phyloP scores from a whole-genome alignment of 2,888 invertebrate species.

The Arctia plantaginis region DNA sequence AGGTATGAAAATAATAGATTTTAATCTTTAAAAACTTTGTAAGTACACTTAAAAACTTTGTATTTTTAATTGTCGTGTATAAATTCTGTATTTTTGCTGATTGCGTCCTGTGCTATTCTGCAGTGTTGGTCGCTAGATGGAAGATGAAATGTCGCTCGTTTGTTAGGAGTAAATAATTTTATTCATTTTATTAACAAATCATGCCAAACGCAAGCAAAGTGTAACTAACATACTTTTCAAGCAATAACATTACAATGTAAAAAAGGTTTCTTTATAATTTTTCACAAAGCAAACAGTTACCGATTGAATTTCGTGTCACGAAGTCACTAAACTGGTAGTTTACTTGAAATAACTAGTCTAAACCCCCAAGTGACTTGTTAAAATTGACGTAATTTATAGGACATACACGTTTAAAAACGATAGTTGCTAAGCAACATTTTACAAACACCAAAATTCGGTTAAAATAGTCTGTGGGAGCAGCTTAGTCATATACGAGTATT shows the following conservation, averaged over 20 bases:
- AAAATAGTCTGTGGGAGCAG: neutral
- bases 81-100: no score
- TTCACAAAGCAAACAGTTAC: conserved; percentile 1
- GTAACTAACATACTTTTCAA: neutral
- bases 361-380: conserved; percentile 13
- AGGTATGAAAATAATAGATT: neutral
- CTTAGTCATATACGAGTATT: neutral
- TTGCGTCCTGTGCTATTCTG: no score
- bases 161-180: no score
- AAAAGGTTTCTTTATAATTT: neutral
- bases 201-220: neutral
- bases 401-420: conserved; percentile 28
- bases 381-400: conserved; percentile 19
- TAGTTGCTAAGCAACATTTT: conserved; percentile 53
- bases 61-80: no score
- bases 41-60: no score
- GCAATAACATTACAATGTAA: neutral
- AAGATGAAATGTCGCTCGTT: no score
- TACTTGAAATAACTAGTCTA: conserved; percentile 10
- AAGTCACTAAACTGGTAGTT: neutral
- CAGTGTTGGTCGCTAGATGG: no score
- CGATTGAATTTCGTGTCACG: conserved; percentile 17
- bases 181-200: neutral
- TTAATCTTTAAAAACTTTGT: no score
- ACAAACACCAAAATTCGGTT: conserved; percentile 18